phyloP scores from a whole-genome alignment of 1,140 invertebrate genomes.

The Argopecten irradians region DNA sequence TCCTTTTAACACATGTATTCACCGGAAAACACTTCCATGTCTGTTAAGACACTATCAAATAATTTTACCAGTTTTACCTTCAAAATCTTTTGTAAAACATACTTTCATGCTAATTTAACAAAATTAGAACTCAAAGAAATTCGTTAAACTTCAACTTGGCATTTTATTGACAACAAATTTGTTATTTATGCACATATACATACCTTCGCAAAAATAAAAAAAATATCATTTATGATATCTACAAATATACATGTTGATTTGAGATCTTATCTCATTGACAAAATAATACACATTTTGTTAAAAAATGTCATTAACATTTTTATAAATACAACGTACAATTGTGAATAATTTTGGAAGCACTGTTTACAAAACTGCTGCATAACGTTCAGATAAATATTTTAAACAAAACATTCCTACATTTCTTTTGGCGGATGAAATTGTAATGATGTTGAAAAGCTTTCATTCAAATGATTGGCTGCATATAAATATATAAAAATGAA shows the following conservation, averaged over 20 bases:
- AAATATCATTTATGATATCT: neutral
- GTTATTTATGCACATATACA: neutral
- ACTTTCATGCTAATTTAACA: neutral
- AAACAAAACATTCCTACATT: neutral
- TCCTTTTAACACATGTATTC: no score
- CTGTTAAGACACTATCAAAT: no score
- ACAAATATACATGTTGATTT: neutral
- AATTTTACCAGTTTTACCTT: no score
- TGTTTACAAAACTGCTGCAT: neutral
- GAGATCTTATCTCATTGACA: neutral
- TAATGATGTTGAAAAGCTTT: neutral
- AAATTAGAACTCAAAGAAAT: neutral
- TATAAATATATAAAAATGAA: neutral
- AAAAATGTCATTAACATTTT: neutral
- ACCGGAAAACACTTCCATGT: no score
- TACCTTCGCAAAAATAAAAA: conserved; percentile 15
- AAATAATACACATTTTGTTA: neutral
- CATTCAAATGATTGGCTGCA: neutral
- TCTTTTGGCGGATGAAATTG: neutral
- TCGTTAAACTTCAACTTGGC: neutral
- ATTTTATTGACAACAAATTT: conserved; percentile 19
- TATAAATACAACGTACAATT: neutral
- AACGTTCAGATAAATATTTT: neutral
- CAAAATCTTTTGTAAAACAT: no score
- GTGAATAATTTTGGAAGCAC: neutral